A percentile compares a stretch with the other conserved stretches of the same genome.
Evolutionary conservation across 2,888 invertebrate species (phyloP).

Genomic region (Drosophila meridionalis): DNA sequence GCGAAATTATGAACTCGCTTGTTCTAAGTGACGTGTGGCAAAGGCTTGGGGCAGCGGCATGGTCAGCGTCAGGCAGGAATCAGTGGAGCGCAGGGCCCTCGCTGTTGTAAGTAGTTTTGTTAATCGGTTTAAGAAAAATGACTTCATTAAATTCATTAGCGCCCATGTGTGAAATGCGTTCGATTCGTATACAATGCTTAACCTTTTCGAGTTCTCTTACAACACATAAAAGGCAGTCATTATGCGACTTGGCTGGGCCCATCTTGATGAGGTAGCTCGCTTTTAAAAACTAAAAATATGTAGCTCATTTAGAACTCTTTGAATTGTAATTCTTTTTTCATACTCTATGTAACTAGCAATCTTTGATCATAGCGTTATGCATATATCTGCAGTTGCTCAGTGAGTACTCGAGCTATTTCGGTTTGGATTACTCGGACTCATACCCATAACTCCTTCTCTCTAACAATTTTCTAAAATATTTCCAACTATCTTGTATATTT

Average conservation of each 20-base stretch:
- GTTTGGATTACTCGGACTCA: too few species aligned
- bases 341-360: background rate
- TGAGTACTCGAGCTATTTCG: background rate
- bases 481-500: too few species aligned
- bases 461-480: background rate
- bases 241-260: background rate
- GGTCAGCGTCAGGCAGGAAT: background rate
- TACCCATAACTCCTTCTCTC: too few species aligned
- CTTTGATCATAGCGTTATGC: background rate
- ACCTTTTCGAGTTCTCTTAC: constrained; percentile 10
- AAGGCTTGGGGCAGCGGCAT: constrained; percentile 8
- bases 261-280: background rate
- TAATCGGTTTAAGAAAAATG: constrained; percentile 82
- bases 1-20: constrained; percentile 82
- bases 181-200: constrained; percentile 64
- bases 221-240: background rate
- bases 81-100: background rate
- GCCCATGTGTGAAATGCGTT: constrained; percentile 83
- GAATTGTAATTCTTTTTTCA: background rate
- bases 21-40: constrained; percentile 70
- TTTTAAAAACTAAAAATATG: background rate
- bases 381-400: background rate
- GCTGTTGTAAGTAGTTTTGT: constrained; percentile 70
- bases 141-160: constrained; percentile 84
- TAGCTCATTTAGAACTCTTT: background rate